A percentile compares a stretch with the other conserved stretches of the same genome.
These are phyloP conservation scores for Antheraea yamamai DNA, from an alignment of 2,888 invertebrate species.

Conservation along the genomic window DNA sequence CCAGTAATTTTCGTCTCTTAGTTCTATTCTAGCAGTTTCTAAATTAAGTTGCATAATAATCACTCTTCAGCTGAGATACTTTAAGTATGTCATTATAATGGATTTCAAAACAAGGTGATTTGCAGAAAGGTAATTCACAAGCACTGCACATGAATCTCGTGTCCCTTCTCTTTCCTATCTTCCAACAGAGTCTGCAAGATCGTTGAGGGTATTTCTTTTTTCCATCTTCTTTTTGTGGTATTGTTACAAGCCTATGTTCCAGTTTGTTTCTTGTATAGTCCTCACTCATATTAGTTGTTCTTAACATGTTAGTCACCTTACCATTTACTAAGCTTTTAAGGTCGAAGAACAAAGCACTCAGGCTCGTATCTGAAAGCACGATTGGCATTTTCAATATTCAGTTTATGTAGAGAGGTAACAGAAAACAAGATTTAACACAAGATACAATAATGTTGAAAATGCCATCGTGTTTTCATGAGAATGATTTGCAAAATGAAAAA, in stretches of 20 bases:
- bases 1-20: constrained; percentile 23
- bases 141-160: constrained; percentile 78
- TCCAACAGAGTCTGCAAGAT: constrained; percentile 79
- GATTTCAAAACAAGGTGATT: constrained; percentile 76
- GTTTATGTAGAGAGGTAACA: constrained; percentile 33
- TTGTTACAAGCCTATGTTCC: constrained; percentile 74
- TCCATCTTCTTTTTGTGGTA: constrained; percentile 80
- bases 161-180: constrained; percentile 73
- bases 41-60: constrained; percentile 71
- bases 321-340: constrained; percentile 79
- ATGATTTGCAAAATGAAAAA: constrained; percentile 70
- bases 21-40: constrained; percentile 21
- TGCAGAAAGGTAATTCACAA: constrained; percentile 78
- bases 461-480: constrained; percentile 80
- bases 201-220: constrained; percentile 80
- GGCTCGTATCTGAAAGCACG: constrained; percentile 81
- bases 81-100: constrained; percentile 75
- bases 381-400: constrained; percentile 78
- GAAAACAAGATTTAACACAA: constrained; percentile 39
- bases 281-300: constrained; percentile 53
- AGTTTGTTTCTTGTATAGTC: constrained; percentile 58
- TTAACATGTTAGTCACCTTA: constrained; percentile 65
- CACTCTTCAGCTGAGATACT: constrained; percentile 71
- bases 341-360: constrained; percentile 77
- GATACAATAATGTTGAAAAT: constrained; percentile 75